These are phyloP conservation scores for Ochropleura plecta DNA, from an alignment of 2,888 invertebrate species.

Conservation along the genomic window DNA sequence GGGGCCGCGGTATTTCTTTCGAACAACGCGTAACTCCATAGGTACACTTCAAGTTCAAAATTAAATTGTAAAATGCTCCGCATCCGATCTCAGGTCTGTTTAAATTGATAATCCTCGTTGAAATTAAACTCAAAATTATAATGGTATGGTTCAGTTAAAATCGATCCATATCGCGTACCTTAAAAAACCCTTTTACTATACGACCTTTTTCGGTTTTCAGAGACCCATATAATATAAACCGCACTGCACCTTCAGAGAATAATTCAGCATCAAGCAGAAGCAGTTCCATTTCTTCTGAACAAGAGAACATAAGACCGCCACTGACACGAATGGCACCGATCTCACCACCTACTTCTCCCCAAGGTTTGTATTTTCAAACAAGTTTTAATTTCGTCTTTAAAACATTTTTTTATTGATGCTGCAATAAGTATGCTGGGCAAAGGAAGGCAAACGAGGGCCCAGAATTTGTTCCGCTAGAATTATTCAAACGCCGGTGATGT, in stretches of 20 bases:
- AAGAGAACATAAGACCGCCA: slow-evolving; percentile 86
- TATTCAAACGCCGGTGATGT: neutral
- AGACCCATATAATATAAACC: slow-evolving; percentile 73
- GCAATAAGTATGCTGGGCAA: neutral
- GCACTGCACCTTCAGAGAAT: slow-evolving; percentile 78
- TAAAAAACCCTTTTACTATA: neutral
- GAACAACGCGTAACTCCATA: too few relatives aligned
- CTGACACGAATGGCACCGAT: slow-evolving; percentile 86
- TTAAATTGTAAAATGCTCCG: neutral
- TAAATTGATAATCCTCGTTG: neutral
- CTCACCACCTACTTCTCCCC: slow-evolving; percentile 86
- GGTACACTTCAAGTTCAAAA: neutral
- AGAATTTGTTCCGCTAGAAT: neutral
- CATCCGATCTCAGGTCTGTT: neutral
- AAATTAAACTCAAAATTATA: neutral
- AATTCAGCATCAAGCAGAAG: slow-evolving; percentile 86
- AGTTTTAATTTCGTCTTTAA: neutral
- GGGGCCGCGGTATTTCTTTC: too few relatives aligned
- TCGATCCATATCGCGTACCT: neutral
- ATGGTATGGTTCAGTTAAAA: neutral
- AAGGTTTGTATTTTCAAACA: slow-evolving; percentile 73
- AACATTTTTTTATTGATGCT: too few relatives aligned
- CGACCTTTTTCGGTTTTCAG: slow-evolving; percentile 42
- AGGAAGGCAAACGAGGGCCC: neutral
- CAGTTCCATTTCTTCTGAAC: slow-evolving; percentile 87